phyloP scores from a whole-genome alignment of 2,888 invertebrate genomes.

The Oegoconia quadripuncta region DNA sequence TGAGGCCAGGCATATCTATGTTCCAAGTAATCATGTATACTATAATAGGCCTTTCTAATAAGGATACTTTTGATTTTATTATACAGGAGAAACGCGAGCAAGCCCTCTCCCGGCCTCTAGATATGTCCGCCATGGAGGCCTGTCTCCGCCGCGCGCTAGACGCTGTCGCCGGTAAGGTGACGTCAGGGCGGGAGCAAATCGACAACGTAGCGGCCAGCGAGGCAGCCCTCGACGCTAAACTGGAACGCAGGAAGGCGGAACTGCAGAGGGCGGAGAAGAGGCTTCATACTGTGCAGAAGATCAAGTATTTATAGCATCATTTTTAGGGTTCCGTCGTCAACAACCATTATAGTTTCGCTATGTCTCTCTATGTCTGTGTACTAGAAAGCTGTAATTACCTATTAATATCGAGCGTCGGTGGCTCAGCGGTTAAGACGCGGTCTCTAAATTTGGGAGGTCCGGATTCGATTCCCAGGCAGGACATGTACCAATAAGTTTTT shows the following conservation, averaged over 20 bases:
- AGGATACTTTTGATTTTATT: neutral
- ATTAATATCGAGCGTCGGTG: no score
- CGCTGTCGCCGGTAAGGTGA: conserved; percentile 83
- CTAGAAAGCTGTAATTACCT: no score
- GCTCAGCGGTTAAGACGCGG: no score
- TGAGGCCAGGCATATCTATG: no score
- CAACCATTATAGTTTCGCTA: no score
- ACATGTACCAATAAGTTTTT: no score
- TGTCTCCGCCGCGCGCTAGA: conserved; percentile 87
- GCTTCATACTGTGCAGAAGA: conserved; percentile 95
- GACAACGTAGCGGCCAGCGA: conserved; percentile 93
- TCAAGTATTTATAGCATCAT: conserved; percentile 82
- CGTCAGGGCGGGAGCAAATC: conserved; percentile 86
- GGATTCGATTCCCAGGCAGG: no score
- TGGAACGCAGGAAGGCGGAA: conserved; percentile 93
- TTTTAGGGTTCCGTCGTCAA: neutral
- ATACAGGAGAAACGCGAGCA: conserved; percentile 83
- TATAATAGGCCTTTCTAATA: neutral
- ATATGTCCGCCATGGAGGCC: conserved; percentile 89
- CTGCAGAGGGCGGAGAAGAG: conserved; percentile 95
- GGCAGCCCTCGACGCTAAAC: conserved; percentile 92
- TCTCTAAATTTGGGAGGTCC: no score
- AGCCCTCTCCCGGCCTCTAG: conserved; percentile 90
- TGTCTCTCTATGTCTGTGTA: no score
- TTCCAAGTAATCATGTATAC: no score